Conservation (phyloP, 2,113 vertebrate species). For the Lampris megalopsis region DNA sequence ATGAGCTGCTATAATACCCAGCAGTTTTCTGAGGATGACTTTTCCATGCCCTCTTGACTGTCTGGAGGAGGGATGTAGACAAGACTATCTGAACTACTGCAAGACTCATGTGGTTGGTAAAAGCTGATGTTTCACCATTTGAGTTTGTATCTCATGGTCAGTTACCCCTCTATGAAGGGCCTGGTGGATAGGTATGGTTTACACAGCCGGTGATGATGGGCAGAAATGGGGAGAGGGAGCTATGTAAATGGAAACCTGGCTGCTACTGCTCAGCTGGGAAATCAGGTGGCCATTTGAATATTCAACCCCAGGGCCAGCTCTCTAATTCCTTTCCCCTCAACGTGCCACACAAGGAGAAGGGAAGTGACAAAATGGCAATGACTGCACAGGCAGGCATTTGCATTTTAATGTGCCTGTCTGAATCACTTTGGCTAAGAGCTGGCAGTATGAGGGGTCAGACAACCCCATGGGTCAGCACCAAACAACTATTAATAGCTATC, state of each 20-base stretch:
- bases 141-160: conserved; percentile 19
- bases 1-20: conserved; percentile 48
- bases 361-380: conserved; percentile 86
- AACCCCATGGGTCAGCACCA: conserved; percentile 68
- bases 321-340: conserved; percentile 90
- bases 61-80: conserved; percentile 24
- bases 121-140: conserved; percentile 16
- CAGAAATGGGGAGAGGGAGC: conserved; percentile 57
- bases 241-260: conserved; percentile 70
- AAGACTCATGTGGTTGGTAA: neutral
- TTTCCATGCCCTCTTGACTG: conserved; percentile 19
- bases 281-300: conserved; percentile 81
- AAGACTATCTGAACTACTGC: neutral
- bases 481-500: conserved; percentile 70
- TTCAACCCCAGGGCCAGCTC: conserved; percentile 85
- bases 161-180: conserved; percentile 37
- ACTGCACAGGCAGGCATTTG: conserved; percentile 88
- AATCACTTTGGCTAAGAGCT: conserved; percentile 76
- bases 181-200: conserved; percentile 28
- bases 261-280: conserved; percentile 64
- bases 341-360: conserved; percentile 86
- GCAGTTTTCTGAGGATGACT: conserved; percentile 45
- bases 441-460: conserved; percentile 57
- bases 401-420: conserved; percentile 91
- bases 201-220: conserved; percentile 57